Percentiles rank a stretch among this genome's conserved stretches.
These are phyloP conservation scores for Hemibagrus wyckioides DNA, from an alignment of 2,113 vertebrate genomes.

Conservation along the genomic window DNA sequence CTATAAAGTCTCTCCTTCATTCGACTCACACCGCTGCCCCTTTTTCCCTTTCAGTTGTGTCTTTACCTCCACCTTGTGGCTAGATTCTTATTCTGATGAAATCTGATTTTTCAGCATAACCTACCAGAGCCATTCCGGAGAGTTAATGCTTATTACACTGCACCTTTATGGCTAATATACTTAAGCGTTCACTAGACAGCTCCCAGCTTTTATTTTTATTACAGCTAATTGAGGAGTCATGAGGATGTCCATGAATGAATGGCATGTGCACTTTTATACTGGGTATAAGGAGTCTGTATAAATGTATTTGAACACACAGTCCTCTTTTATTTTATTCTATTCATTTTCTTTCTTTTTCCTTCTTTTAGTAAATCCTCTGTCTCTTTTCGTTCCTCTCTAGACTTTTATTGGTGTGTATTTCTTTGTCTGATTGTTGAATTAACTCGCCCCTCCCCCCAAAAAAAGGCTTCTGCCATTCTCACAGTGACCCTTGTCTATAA, in stretches of 20 bases:
- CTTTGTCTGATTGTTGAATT: not conserved
- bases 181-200: not conserved
- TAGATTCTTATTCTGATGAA: not conserved
- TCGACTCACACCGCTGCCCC: not conserved
- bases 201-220: constrained; percentile 9
- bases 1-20: not conserved
- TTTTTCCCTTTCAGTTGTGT: not conserved
- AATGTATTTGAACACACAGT: not conserved
- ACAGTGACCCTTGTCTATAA: not conserved
- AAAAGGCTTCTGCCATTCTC: not conserved
- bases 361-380: not conserved
- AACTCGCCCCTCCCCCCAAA: too few relatives aligned
- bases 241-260: constrained; percentile 10
- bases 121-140: not conserved
- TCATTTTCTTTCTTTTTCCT: not conserved
- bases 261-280: not conserved
- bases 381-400: not conserved
- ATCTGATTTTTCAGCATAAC: too few relatives aligned
- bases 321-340: not conserved
- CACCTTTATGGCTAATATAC: constrained; percentile 12
- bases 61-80: constrained; percentile 32
- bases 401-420: not conserved
- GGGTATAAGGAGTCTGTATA: not conserved
- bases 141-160: not conserved
- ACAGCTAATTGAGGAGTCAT: not conserved